Base-by-base conservation (phyloP, 2,888 invertebrate genomes). In the Ptycholaimellus sp. region DNA sequence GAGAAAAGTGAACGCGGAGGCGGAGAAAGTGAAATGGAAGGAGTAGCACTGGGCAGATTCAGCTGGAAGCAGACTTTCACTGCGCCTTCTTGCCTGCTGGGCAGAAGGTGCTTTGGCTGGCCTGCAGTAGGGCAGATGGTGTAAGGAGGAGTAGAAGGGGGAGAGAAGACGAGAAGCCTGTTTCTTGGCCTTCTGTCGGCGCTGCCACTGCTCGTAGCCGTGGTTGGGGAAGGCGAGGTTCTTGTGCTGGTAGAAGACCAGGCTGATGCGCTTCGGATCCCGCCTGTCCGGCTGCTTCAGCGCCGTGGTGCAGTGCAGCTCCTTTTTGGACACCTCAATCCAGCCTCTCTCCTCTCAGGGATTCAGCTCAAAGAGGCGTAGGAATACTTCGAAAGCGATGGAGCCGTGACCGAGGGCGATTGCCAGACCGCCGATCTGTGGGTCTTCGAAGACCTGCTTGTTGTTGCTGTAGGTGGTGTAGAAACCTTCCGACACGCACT, bases 261-360 rank as follows among this genome's bases (percentile, higher is more conserved):
- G 63, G 37, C 81, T 79, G 56, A 90, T 83, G 42, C 87, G 68
- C 1, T 82, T 81, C 0, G 90, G 90, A 49, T 76, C 74, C 36
- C 75, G 68, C 38, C 85, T 68, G 59, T 87, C 77, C 0, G 87
- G 87, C 43, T 71, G 70, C 52, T 72, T 74, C 29, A 90, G 68
- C 0, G 83, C 77, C 1, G 87, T 85, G 6, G 87, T 87, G 1
- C 85, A 76, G 64, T 90, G 87, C 69, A 87, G 72, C 62, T 90
- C 90, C 56, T 85, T 80, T 60, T 85, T 85, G 28, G 90, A 87
- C 57, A 83, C 83, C 64, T 90, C 87, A n/a, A n/a, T n/a, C n/a
- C n/a, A n/a, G n/a, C n/a, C n/a, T n/a, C n/a, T n/a, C n/a, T n/a
- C n/a, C n/a, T n/a, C n/a, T n/a, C n/a, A n/a, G n/a, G n/a, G n/a